Evolutionary conservation across 1,140 invertebrate species (phyloP), one percentile per base, ranked within the genome.

Genomic region (Scylla paramamosain): DNA sequence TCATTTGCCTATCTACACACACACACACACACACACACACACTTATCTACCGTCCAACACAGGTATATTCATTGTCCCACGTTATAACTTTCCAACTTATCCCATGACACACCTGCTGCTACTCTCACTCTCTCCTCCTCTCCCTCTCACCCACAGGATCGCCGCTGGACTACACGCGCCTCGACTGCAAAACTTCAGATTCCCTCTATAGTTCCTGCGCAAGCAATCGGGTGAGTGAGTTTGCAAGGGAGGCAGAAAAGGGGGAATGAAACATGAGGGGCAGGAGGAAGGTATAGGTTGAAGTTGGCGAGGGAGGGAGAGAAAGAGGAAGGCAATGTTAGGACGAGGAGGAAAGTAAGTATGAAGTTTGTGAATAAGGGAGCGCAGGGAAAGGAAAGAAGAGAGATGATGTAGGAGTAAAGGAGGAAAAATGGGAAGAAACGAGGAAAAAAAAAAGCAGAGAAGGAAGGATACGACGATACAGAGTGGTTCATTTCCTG

Each of bases 191-290:
- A 46, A 93, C 92, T 14, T 93, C 92, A 28, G 92, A 93, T 20
- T 93, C 92, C 28, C 86, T 93, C 45, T 87, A 93, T 48, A 93
- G 92, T 88, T 93, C 92, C 84, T 93, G 92, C 77, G 59, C 39
- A 14, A 93, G 92, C 67, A 93, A 93, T 46, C 83, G 92, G 86
- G 92, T 93, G 48, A 93, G 84, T 93, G 46, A 0, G 4, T 77
- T 32, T 28, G 14, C 91, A 77, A 4, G n/a, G 52, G 14, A n/a
- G 28, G 28, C 28, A 4, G 45, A 59, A 59, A 59, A 59, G 52
- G 52, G 52, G 16, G 52, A 59, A 59, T 14, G 52, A 20, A 59
- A 59, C 10, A 20, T 12, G 52, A 59, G 52, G 16, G 52, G 52
- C 12, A 59, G 52, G 52, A 59, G 52, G 52, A 20, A 59, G 52